These are phyloP conservation scores for Seriola rivoliana DNA, from an alignment of 2,113 vertebrate genomes.

Conservation along the genomic window DNA sequence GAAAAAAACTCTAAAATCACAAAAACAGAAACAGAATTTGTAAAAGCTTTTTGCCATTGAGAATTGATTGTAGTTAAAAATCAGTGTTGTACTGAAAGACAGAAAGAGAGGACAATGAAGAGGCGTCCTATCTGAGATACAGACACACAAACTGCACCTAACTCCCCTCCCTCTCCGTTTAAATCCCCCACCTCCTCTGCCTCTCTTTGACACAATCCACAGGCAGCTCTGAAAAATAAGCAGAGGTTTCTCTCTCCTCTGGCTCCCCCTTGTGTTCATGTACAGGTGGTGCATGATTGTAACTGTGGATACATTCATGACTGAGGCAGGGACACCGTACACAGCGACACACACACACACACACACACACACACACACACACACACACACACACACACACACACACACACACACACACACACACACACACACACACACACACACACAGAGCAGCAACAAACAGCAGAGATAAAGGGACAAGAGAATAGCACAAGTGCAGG, in stretches of 20 bases:
- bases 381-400: not conserved
- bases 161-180: not conserved
- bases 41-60: conserved; percentile 43
- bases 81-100: conserved; percentile 43
- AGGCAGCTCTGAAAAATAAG: not conserved
- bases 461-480: conserved; percentile 46
- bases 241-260: conserved; percentile 26
- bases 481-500: conserved; percentile 1
- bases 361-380: no score
- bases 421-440: not conserved
- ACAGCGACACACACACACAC: conserved; percentile 30
- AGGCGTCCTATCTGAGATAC: not conserved
- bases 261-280: conserved; percentile 58
- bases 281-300: conserved; percentile 33
- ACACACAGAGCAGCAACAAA: conserved; percentile 59
- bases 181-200: not conserved
- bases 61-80: conserved; percentile 60
- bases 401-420: conserved; percentile 4
- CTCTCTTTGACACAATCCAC: conserved; percentile 17
- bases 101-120: conserved; percentile 1
- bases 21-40: conserved; percentile 28
- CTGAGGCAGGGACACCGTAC: conserved; percentile 28
- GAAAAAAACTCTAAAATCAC: conserved; percentile 47
- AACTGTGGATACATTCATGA: conserved; percentile 30
- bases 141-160: not conserved